Percentiles rank a stretch among this genome's conserved stretches.
Conservation (phyloP, 2,797 vertebrate genomes). For the Alectoris magna region DNA sequence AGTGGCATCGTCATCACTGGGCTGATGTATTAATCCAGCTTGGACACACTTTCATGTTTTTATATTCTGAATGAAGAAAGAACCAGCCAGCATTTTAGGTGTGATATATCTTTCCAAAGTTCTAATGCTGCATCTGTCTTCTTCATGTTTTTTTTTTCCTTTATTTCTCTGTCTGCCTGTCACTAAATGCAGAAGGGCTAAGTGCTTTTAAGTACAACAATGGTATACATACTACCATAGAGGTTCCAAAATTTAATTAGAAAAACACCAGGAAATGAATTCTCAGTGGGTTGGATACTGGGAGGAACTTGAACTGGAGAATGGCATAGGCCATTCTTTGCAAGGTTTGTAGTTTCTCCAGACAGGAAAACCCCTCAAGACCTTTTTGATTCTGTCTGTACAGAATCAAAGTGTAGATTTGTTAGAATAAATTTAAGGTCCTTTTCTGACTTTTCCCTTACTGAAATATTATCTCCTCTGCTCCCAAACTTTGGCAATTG, state of each 20-base stretch:
- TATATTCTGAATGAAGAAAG: neutral
- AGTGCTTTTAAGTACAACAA: neutral
- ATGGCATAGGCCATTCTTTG: neutral
- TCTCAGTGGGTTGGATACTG: neutral
- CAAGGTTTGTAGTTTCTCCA: neutral
- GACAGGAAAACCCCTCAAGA: neutral
- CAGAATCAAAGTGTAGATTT: neutral
- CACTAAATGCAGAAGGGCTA: neutral
- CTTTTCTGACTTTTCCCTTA: neutral
- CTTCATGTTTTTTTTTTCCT: neutral
- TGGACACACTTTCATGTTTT: neutral
- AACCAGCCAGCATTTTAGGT: neutral
- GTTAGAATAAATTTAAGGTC: neutral
- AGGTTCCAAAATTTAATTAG: neutral
- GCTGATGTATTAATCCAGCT: neutral
- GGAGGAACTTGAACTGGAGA: neutral
- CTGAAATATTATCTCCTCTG: neutral
- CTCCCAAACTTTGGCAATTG: neutral
- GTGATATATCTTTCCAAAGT: neutral
- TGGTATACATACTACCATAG: fast-evolving
- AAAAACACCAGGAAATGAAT: neutral
- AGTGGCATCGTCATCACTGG: neutral
- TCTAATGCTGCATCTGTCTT: neutral
- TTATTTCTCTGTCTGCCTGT: neutral
- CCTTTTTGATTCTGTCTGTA: neutral